Evolutionary conservation across 2,888 invertebrate genomes (phyloP), one percentile per base, ranked within the genome.

Genomic region (Erpobdella octoculata): DNA sequence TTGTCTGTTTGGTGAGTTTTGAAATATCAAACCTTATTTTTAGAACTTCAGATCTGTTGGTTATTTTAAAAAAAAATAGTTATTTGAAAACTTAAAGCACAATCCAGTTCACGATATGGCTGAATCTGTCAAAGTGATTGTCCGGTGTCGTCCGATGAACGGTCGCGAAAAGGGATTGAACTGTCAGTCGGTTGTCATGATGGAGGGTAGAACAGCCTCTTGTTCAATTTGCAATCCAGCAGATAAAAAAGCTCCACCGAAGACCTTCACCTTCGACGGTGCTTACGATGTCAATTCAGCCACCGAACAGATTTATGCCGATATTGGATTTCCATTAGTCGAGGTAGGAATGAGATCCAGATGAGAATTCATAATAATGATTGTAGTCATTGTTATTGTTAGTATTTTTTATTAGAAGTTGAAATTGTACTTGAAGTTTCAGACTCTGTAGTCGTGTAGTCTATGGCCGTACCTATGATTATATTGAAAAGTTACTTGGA

Each of bases 291-390:
- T 87, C 61, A 87, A 89, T 71, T 88, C 90, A 0, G 88, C 88
- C n/a, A 92, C 92, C 0, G 92, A 92, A 81, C 87, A 87, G 59
- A 89, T 93, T 46, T 93, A 93, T 86, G 91, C 90, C 80, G 91
- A 93, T 79, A 91, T 92, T 73, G 89, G 89, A 73, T 91, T 89
- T 80, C 88, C 90, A 0, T 82, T 92, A 38, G 89, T 91, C 46
- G 91, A 92, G 86, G 89, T 89, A 36, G 25, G 15, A 12, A 35
- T 35, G 21, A 61, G 36, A 18, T 61, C 18, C 31, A 18, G 8
- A n/a, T n/a, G n/a, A n/a, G n/a, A n/a, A n/a, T n/a, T n/a, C n/a
- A n/a, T n/a, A n/a, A n/a, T n/a, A n/a, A n/a, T n/a, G n/a, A n/a
- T n/a, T n/a, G n/a, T n/a, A n/a, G n/a, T n/a, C n/a, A n/a, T n/a